These are phyloP conservation scores for Pachycephala philippinensis DNA, from an alignment of 2,113 vertebrate genomes.

Conservation along the genomic window DNA sequence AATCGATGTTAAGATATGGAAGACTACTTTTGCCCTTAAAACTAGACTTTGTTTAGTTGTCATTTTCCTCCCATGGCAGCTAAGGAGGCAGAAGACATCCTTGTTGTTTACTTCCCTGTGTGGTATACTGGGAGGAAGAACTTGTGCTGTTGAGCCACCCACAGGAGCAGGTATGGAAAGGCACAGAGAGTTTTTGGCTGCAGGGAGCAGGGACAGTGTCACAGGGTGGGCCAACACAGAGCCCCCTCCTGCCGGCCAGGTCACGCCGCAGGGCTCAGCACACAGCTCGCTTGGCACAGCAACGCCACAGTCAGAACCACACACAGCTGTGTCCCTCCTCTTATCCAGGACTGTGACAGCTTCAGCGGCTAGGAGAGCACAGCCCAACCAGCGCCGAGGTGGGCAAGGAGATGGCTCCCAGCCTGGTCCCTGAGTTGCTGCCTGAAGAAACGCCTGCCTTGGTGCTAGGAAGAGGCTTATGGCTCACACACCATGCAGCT, in stretches of 20 bases:
- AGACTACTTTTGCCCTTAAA: not conserved
- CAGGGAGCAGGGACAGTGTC: not conserved
- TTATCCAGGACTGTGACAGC: not conserved
- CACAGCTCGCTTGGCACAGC: not conserved
- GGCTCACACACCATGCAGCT: not conserved
- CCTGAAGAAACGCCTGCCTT: not conserved
- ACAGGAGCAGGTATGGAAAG: rapidly evolving
- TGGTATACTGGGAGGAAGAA: not conserved
- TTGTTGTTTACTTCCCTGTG: not conserved
- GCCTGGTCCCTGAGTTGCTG: not conserved
- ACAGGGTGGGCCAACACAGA: not conserved
- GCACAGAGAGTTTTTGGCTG: not conserved
- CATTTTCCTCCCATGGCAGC: not conserved
- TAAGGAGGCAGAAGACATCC: not conserved
- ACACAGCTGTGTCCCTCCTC: not conserved
- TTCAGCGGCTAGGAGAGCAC: not conserved
- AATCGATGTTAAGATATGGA: not conserved
- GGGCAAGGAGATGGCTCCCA: not conserved
- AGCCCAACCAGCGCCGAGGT: rapidly evolving
- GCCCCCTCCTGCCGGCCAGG: not conserved
- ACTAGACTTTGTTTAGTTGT: not conserved
- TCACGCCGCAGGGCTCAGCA: rapidly evolving
- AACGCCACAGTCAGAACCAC: not conserved
- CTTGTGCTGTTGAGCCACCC: not conserved
- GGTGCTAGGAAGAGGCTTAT: not conserved